A percentile compares a stretch with the other conserved stretches of the same genome.
Evolutionary conservation across 2,888 invertebrate genomes (phyloP).

Genomic region (Mystacides longicornis): DNA sequence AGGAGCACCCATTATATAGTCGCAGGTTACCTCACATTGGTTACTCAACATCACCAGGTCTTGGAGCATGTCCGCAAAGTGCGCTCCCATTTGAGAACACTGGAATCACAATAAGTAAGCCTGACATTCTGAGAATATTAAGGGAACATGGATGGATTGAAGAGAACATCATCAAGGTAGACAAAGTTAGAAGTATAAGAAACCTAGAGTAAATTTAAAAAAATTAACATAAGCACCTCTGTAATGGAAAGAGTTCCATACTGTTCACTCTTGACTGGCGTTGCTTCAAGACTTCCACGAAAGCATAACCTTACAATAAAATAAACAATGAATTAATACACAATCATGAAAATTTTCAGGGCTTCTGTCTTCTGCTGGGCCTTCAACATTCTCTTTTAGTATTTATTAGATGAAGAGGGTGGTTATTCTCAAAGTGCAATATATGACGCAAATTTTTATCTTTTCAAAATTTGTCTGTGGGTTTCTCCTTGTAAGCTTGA

Average conservation of each 20-base stretch:
- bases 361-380: not conserved
- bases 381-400: too few species aligned
- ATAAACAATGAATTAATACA: not conserved
- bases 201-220: too few species aligned
- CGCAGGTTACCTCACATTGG: conserved; percentile 65
- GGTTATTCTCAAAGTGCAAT: too few species aligned
- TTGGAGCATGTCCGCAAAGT: conserved; percentile 59
- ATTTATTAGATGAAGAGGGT: too few species aligned
- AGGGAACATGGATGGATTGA: too few species aligned
- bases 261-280: conserved; percentile 23
- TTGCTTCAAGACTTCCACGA: conserved; percentile 18
- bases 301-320: conserved; percentile 19
- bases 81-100: conserved; percentile 52
- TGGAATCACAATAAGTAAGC: conserved; percentile 29
- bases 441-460: too few species aligned
- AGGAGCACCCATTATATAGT: conserved; percentile 64
- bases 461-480: too few species aligned
- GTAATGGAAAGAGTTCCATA: conserved; percentile 20
- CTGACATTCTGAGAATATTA: too few species aligned
- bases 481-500: too few species aligned
- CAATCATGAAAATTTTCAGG: not conserved
- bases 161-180: too few species aligned
- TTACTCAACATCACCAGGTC: conserved; percentile 65
- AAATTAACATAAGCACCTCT: conserved; percentile 9
- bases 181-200: too few species aligned